Evolutionary conservation across 2,113 vertebrate genomes (phyloP), one percentile per base, ranked within the genome.

Genomic region (Hassar affinis): DNA sequence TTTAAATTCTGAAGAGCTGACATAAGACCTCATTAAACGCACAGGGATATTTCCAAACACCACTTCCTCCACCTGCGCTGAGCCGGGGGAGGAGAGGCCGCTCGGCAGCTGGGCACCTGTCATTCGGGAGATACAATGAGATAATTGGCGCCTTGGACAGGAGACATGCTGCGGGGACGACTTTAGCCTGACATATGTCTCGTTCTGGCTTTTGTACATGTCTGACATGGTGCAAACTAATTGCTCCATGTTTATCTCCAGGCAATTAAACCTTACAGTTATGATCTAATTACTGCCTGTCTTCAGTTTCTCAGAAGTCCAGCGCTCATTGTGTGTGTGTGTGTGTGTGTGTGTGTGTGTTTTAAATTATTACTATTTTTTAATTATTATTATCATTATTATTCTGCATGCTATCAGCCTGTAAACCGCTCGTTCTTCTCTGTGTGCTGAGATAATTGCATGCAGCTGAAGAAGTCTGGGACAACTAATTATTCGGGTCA

Each of bases 101-200:
- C 87, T 87, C 86, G 42, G 86, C 69, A 74, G 9, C 11, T 57
- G 64, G 72, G 47, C 20, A 30, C 33, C 77, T 80, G 61, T 42
- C 66, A 86, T 87, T 57, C 82, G 82, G 52, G 77, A 87, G 71
- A 57, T 79, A 78, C 83, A 89, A 79, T 79, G 14, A 81, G 82
- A 83, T 91, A 92, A 93, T 92, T 92, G 91, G 89, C 88, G 87
- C 87, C 76, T 80, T 78, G 86, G 86, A 88, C 88, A 82, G 78
- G 79, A 82, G 80, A 79, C 56, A 84, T 59, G 56, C 79, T 84
- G 86, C 52, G 45, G 59, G 61, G 74, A 83, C 62, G 84, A 80
- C 84, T 86, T 87, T 79, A 54, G 56, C 74, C 85, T 88, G 89
- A 72, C 90, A 90, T 86, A 87, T 90, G 91, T 86, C 89, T 86